Conservation (phyloP, 2,797 vertebrate species). For the Scyliorhinus canicula region DNA sequence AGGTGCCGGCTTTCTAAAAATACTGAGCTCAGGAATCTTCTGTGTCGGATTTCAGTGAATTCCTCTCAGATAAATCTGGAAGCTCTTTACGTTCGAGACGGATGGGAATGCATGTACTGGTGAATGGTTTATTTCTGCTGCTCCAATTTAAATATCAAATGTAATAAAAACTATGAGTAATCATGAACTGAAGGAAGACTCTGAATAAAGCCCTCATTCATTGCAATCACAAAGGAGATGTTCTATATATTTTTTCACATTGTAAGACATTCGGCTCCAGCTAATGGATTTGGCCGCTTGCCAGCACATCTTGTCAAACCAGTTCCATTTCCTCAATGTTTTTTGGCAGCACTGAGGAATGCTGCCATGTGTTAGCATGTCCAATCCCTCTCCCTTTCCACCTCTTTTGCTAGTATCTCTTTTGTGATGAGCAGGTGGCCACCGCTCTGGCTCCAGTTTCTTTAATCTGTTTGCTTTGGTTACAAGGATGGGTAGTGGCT, state of each 20-base stretch:
- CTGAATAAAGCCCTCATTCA: constrained; percentile 7
- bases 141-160: constrained; percentile 28
- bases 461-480: constrained; percentile 33
- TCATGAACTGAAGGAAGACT: constrained; percentile 5
- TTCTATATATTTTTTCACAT: constrained; percentile 1
- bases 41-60: constrained; percentile 9
- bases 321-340: constrained; percentile 11
- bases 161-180: neutral
- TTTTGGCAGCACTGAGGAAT: neutral
- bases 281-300: neutral
- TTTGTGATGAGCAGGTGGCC: constrained; percentile 29
- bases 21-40: neutral
- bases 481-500: constrained; percentile 21
- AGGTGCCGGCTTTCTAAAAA: constrained; percentile 20
- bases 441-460: neutral
- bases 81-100: neutral
- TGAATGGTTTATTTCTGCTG: neutral
- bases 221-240: constrained; percentile 15
- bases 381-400: neutral
- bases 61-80: neutral
- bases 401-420: neutral
- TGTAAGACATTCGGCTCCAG: neutral
- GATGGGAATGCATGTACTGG: neutral
- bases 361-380: constrained; percentile 26
- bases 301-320: constrained; percentile 28